Conservation (phyloP, 2,888 invertebrate genomes). For the Rugalucina vietnamica region DNA sequence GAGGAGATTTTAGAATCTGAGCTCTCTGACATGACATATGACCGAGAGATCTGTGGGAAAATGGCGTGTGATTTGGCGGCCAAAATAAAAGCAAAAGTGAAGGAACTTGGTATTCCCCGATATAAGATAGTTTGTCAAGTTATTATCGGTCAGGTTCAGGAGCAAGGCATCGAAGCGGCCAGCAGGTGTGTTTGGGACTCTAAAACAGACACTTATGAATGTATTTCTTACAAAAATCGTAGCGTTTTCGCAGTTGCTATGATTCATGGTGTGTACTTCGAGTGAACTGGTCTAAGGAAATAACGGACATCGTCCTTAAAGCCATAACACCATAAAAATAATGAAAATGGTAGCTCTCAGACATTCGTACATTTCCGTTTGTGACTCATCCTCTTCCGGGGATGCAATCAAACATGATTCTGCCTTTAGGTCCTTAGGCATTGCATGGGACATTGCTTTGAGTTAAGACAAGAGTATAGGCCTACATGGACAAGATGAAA, state of each 20-base stretch:
- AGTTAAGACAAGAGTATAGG: no score
- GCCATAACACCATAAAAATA: no score
- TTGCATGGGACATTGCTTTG: no score
- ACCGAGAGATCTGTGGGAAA: conserved; percentile 62
- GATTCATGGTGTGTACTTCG: conserved; percentile 72
- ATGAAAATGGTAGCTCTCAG: no score
- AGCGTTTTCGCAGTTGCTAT: conserved; percentile 68
- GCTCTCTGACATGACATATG: conserved; percentile 63
- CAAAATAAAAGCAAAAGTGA: conserved; percentile 72
- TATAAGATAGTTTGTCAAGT: conserved; percentile 73
- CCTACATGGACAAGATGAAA: no score
- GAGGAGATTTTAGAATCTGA: conserved; percentile 57
- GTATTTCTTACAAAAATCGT: conserved; percentile 67
- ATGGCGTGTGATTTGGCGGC: conserved; percentile 66
- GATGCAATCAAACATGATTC: no score
- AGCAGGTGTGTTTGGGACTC: conserved; percentile 75
- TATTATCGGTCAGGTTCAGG: conserved; percentile 69
- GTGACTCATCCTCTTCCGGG: no score
- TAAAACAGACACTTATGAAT: conserved; percentile 67
- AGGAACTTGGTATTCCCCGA: conserved; percentile 70
- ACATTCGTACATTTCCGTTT: no score
- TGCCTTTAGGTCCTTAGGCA: no score
- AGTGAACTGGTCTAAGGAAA: no score
- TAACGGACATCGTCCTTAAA: no score
- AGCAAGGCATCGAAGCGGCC: conserved; percentile 67